Base-by-base conservation (phyloP, 1,140 invertebrate species). In the Spodoptera litura region DNA sequence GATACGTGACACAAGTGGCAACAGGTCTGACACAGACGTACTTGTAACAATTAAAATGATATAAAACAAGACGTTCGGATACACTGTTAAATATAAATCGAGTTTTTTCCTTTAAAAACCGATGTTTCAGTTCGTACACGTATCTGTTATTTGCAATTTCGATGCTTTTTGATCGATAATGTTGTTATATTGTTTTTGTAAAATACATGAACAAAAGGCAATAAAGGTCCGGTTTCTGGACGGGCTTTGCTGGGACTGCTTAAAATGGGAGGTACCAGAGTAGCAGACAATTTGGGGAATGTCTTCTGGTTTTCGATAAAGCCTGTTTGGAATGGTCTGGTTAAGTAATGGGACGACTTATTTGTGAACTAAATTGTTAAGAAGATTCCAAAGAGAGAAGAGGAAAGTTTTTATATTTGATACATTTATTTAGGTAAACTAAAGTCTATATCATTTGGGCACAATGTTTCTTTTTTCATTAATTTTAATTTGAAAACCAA, bases 1-100 rank as follows among this genome's bases (percentile, higher is more conserved):
- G 51, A 52, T 44, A 87, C 85, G 85, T 86, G 85, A 83, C 72
- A 20, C 13, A 51, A 20, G 56, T 84, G 35, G 56, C 64, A 78
- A 85, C 52, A 51, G 79, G 55, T 13, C 27, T 44, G n/a, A 51
- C n/a, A 59, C 64, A 62, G 5, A 76, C 74, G 11, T 9, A 53
- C 25, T 13, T 55, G 51, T 66, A 77, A 56, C 62, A 77, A 77
- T 77, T 77, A 77, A 75, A 62, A 75, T 51, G 62, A 66, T 68
- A 77, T 77, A 77, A 77, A 68, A 56, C 74, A 49, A 20, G 31
- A 58, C 62, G 38, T 0, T 49, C 12, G 10, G 55, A 9, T 31
- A 20, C 35, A 10, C 13, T 9, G 9, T 10, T 13, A 44, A 77
- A 77, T 77, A n/a, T 58, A 68, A 68, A 77, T 52, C 49, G 38